Evolutionary conservation across 2,888 invertebrate genomes (phyloP).

Genomic region (Epinotia brunnichana): DNA sequence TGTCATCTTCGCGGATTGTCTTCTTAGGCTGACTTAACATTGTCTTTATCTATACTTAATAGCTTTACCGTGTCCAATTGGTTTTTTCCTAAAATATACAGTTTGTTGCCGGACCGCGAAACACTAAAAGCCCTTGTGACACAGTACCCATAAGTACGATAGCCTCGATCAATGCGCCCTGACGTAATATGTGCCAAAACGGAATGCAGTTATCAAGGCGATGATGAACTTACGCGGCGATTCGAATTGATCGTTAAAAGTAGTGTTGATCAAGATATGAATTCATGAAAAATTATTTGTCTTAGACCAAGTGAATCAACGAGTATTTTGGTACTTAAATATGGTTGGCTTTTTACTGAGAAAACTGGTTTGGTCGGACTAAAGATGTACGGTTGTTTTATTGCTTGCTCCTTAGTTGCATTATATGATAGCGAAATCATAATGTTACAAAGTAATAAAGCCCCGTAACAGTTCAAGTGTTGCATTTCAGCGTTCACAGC

Average conservation of each 20-base stretch:
- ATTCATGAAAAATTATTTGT: too few relatives aligned
- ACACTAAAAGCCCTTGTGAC: conserved; percentile 12
- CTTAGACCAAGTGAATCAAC: too few relatives aligned
- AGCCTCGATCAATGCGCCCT: conserved; percentile 43
- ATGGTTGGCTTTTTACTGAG: too few relatives aligned
- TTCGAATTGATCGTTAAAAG: too few relatives aligned
- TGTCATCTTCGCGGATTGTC: too few relatives aligned
- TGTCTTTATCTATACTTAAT: too few relatives aligned
- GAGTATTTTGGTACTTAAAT: too few relatives aligned
- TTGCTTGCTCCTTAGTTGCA: too few relatives aligned
- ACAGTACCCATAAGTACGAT: conserved; percentile 23
- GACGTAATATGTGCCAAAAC: conserved; percentile 43
- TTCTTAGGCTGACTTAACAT: too few relatives aligned
- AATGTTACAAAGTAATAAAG: conserved; percentile 34
- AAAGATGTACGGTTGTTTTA: too few relatives aligned
- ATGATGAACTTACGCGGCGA: not conserved
- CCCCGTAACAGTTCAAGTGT: conserved; percentile 30
- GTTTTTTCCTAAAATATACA: not conserved
- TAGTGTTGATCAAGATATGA: too few relatives aligned
- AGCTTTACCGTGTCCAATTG: not conserved
- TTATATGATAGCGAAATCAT: not conserved
- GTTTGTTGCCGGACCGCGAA: not conserved
- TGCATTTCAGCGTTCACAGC: conserved; percentile 31
- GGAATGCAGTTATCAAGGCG: conserved; percentile 29
- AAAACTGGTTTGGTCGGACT: too few relatives aligned